Evolutionary conservation across 2,797 vertebrate genomes (phyloP), one percentile per base, ranked within the genome.

Genomic region (Eulemur rubriventer): DNA sequence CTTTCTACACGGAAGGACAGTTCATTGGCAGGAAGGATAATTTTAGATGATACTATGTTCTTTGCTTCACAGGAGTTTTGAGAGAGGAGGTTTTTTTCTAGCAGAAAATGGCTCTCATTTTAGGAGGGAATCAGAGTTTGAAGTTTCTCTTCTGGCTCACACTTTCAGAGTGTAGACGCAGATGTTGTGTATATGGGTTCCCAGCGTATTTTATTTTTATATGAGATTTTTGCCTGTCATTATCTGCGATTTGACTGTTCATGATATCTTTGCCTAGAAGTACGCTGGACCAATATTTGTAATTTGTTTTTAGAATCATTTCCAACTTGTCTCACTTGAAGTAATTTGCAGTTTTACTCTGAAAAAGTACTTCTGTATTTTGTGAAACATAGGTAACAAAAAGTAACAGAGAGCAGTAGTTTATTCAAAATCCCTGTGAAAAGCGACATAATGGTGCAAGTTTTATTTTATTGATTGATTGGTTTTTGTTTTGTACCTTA

Each of bases 111-210:
- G 73, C 75, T 92, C 59, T 95, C 28, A 0, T 55, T 94, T 95
- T 78, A 94, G 59, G 93, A 96, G 33, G 75, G 87, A 89, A 89
- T 69, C 4, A 1, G 76, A 84, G 70, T 95, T 87, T 48, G 82
- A 96, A 93, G 94, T 97, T 95, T 95, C 89, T 96, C 41, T 83
- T 93, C 91, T 94, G 72, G 70, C 69, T 63, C 4, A 55, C 14
- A 35, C 48, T 83, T 92, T 85, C 30, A 18, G 41, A n/a, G 9
- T n/a, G 50, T 63, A 50, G 65, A 50, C 70, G 33, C 38, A 43
- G 72, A 82, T 57, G 10, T 75, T 57, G 7, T 75, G 59, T 3
- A 3, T 28, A 0, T 28, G 81, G 2, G 38, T 83, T 63, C 30
- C 78, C 76, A 75, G n/a, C 43, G 16, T 75, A 65, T 81, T 92